Evolutionary conservation across 2,797 vertebrate species (phyloP).

Genomic region (Pipistrellus pipistrellus): DNA sequence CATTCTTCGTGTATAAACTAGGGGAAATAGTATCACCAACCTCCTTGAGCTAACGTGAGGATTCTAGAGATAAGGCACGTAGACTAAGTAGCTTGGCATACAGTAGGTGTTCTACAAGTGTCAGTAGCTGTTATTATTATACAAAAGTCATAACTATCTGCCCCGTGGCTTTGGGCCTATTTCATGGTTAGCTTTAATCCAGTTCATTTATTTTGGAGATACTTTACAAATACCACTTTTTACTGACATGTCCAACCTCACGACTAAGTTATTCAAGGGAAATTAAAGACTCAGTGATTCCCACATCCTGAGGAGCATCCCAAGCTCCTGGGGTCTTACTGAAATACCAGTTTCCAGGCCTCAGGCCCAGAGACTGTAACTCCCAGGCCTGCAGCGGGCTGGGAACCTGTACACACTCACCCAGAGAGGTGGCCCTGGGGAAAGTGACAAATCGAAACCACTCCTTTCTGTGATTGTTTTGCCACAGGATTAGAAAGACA

Average conservation of each 20-base stretch:
- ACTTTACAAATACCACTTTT: neutral
- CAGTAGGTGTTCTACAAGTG: neutral
- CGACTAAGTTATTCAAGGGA: neutral
- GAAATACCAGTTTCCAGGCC: neutral
- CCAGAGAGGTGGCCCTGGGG: neutral
- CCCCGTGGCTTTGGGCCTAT: neutral
- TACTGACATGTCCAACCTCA: neutral
- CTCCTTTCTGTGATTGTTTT: neutral
- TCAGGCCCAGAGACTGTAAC: neutral
- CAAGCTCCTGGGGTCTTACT: neutral
- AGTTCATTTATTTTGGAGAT: neutral
- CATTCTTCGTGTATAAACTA: neutral
- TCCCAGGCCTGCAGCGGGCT: neutral
- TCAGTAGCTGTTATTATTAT: neutral
- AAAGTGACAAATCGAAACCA: neutral
- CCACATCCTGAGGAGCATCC: neutral
- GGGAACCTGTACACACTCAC: neutral
- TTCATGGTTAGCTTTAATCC: neutral
- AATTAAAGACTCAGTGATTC: neutral
- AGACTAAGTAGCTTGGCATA: neutral
- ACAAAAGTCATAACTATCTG: neutral
- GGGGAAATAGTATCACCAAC: neutral
- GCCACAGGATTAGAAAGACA: neutral
- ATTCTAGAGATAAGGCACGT: neutral
- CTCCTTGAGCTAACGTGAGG: neutral